Percentiles rank a stretch among this genome's conserved stretches.
Conservation (phyloP, 2,113 vertebrate genomes). For the Alethe diademata region DNA sequence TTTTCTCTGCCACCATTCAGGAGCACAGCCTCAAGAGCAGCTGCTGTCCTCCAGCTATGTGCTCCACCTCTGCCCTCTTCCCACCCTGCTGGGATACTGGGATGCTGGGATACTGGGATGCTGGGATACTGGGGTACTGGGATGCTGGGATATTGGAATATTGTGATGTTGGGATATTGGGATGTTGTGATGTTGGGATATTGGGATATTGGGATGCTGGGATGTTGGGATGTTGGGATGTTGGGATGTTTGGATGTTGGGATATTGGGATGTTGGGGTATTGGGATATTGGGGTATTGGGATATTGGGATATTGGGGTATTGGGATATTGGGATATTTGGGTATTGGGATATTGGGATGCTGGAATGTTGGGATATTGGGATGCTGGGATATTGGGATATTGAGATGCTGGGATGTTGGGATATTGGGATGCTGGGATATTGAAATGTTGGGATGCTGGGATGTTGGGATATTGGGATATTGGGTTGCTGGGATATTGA, state of each 20-base stretch:
- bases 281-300: neutral
- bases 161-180: accelerated
- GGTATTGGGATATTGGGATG: accelerated
- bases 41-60: neutral
- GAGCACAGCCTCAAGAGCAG: accelerated
- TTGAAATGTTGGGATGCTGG: accelerated
- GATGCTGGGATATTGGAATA: accelerated
- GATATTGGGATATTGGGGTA: too few species aligned
- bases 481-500: too few species aligned
- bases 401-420: accelerated
- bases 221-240: accelerated
- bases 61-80: neutral
- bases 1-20: neutral
- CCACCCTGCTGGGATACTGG: accelerated
- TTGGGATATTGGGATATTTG: neutral
- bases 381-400: neutral
- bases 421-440: accelerated
- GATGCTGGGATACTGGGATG: accelerated
- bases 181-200: accelerated
- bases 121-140: accelerated
- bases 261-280: accelerated
- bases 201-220: accelerated
- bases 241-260: accelerated
- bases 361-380: neutral
- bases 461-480: accelerated